Base-by-base conservation (phyloP, 2,113 vertebrate species). In the Tetraodon nigroviridis region DNA sequence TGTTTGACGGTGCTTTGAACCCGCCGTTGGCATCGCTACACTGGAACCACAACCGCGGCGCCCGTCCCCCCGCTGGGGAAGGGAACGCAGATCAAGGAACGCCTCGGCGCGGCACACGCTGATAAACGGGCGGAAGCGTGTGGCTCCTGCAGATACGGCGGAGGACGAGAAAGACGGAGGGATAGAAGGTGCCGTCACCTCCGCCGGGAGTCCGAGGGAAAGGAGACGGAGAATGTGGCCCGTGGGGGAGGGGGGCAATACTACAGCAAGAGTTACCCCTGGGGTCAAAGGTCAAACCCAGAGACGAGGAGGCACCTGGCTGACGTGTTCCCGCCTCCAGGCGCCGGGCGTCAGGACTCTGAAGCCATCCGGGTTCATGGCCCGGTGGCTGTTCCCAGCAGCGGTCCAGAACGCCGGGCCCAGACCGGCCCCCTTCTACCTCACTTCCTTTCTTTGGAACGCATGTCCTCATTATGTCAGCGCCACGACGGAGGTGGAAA, bases 381-480 rank as follows among this genome's bases (percentile, higher is more conserved):
- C 69, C 75, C 79, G 70, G 79, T 82, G 16, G 55, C 75, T 76
- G 67, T 70, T 78, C 77, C 78, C 69, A 73, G 70, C 78, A 76
- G 67, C 70, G 42, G 79, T 82, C 80, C 78, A 55, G 68, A 17
- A 46, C n/a, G 44, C 15, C 15, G 15, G 1, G 44, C 69, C 61
- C 73, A 80, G 77, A 72, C 77, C 69, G 71, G 68, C 64, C 70
- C 79, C 56, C 74, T 78, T 84, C 81, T 80, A 83, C 64, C 76
- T 85, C 64, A 69, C 80, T 82, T 79, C 79, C 75, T 80, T 79
- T 82, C 70, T 81, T 70, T 77, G 73, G 80, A 82, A 76, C 78
- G 66, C 75, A 61, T 79, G 83, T 87, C 85, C 81, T 82, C 83
- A 81, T 83, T 83, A 84, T 80, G 83, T 86, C 85, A 83, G 63